A percentile compares a stretch with the other conserved stretches of the same genome.
Conservation (phyloP, 2,888 invertebrate genomes). For the Oxystoma pomonae region DNA sequence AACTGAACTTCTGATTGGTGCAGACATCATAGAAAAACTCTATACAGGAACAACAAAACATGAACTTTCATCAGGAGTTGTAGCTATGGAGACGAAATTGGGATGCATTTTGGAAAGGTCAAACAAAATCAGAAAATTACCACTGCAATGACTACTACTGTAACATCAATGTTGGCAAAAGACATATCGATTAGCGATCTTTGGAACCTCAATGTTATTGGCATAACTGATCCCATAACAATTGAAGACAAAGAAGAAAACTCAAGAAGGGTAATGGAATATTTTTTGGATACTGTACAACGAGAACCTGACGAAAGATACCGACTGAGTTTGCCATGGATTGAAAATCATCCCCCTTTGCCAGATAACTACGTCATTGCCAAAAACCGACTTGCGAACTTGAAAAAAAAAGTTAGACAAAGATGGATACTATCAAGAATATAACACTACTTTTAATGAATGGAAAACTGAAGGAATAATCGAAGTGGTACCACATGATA, state of each 20-base stretch:
- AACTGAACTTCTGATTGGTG: neutral
- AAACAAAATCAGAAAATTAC: neutral
- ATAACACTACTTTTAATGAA: slow-evolving; percentile 18
- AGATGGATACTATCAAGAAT: neutral
- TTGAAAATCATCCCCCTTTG: slow-evolving; percentile 20
- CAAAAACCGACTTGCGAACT: slow-evolving; percentile 13
- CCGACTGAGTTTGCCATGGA: slow-evolving; percentile 21
- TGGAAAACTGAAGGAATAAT: slow-evolving; percentile 20
- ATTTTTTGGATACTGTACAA: slow-evolving; percentile 17
- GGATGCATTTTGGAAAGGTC: neutral
- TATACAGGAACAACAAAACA: neutral
- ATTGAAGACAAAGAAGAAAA: neutral
- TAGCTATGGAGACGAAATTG: neutral
- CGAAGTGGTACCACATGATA: slow-evolving; percentile 14
- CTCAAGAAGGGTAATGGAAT: slow-evolving; percentile 10
- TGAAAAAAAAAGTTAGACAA: slow-evolving; percentile 6
- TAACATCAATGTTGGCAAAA: neutral
- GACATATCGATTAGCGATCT: neutral
- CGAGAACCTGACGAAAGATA: slow-evolving; percentile 19
- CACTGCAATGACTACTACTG: neutral
- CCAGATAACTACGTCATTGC: slow-evolving; percentile 17
- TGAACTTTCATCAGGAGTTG: neutral
- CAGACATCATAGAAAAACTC: neutral
- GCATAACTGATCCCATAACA: neutral
- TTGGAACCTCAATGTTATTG: neutral